phyloP scores from a whole-genome alignment of 2,888 invertebrate species.

The Torymus texanus region DNA sequence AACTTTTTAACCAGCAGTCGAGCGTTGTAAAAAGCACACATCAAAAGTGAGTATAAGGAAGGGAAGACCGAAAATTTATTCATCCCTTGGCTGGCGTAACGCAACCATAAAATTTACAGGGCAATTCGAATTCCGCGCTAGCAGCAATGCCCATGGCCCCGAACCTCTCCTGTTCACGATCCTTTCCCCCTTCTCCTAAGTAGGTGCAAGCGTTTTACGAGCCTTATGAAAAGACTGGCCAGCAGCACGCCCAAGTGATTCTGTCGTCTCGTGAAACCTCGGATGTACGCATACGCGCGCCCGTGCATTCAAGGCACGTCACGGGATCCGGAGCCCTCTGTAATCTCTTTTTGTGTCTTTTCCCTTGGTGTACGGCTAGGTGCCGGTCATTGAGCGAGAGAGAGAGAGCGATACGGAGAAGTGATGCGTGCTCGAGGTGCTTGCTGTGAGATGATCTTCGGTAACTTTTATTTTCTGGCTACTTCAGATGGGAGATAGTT shows the following conservation, averaged over 20 bases:
- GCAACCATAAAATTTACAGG: constrained; percentile 28
- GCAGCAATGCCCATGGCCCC: neutral
- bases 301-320: constrained; percentile 53
- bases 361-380: neutral
- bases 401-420: no score
- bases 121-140: constrained; percentile 11
- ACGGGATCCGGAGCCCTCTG: constrained; percentile 13
- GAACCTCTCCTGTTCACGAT: no score
- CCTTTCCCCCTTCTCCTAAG: constrained; percentile 15
- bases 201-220: constrained; percentile 47
- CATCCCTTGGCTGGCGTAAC: neutral
- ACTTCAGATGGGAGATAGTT: no score
- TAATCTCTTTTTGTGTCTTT: neutral
- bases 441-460: no score
- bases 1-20: no score
- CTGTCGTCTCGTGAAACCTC: constrained; percentile 51
- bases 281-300: constrained; percentile 17
- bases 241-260: constrained; percentile 51
- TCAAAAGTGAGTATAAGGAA: neutral
- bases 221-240: constrained; percentile 42
- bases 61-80: constrained; percentile 8
- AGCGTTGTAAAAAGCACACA: no score
- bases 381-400: no score
- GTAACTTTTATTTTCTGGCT: no score
- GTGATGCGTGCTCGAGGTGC: no score